Conservation (phyloP, 2,113 vertebrate genomes). For the Helogale parvula region DNA sequence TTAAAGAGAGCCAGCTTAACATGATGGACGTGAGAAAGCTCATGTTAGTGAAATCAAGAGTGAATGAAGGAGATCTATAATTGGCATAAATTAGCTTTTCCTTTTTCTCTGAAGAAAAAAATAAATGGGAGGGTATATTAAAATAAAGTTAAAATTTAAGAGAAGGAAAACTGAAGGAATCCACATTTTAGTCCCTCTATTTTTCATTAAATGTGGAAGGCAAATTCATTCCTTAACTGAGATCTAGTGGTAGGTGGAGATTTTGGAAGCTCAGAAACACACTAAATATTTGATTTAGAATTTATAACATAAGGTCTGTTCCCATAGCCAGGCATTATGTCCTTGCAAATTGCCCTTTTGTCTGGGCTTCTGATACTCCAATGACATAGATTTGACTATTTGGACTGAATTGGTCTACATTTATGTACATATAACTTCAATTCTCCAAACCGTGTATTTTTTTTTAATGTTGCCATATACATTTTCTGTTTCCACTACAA, state of each 20-base stretch:
- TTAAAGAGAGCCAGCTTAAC: background rate
- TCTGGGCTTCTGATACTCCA: background rate
- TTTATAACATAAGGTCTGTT: background rate
- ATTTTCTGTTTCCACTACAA: background rate
- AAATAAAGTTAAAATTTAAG: background rate
- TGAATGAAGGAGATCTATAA: background rate
- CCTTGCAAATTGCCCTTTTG: background rate
- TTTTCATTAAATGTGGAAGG: background rate
- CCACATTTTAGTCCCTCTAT: background rate
- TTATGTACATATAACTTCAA: background rate
- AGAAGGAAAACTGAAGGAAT: constrained; percentile 21
- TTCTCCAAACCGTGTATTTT: constrained; percentile 23
- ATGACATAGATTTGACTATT: background rate
- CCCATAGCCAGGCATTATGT: background rate
- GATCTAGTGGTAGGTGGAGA: background rate
- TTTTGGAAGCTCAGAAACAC: background rate
- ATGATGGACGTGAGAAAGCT: background rate
- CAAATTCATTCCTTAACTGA: background rate
- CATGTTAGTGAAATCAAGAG: background rate
- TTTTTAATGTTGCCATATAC: background rate
- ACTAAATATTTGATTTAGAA: background rate
- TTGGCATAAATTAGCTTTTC: background rate
- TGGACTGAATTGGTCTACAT: constrained; percentile 2
- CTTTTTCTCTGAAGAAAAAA: background rate
- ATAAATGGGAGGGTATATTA: background rate